Percentiles rank a stretch among this genome's conserved stretches.
phyloP scores from a whole-genome alignment of 2,888 invertebrate genomes.

The Phengaris alcon region DNA sequence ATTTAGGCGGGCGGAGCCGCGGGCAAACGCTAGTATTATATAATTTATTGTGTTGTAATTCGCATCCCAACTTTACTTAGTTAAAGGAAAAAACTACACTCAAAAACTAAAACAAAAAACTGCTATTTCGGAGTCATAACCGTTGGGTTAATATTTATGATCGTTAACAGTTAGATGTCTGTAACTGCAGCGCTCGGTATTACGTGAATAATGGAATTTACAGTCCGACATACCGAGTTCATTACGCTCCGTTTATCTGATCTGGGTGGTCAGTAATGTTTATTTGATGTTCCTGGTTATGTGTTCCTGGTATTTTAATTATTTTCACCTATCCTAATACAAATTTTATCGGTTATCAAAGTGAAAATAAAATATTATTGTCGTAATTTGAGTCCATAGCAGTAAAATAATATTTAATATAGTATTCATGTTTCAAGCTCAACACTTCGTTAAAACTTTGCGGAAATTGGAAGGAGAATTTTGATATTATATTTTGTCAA shows the following conservation, averaged over 20 bases:
- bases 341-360: no score
- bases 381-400: no score
- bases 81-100: not conserved
- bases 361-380: no score
- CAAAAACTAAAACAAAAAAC: not conserved
- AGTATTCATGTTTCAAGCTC: no score
- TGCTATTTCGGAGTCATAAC: not conserved
- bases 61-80: no score
- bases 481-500: no score
- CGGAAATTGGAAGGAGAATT: no score
- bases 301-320: conserved; percentile 32
- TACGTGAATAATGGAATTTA: conserved; percentile 30
- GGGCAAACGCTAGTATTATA: no score
- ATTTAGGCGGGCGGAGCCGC: no score
- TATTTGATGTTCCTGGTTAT: conserved; percentile 33
- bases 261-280: conserved; percentile 37
- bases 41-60: no score
- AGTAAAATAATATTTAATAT: no score
- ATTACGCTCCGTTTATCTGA: conserved; percentile 31
- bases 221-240: conserved; percentile 29
- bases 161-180: conserved; percentile 23
- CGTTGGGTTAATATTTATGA: conserved; percentile 23
- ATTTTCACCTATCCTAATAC: conserved; percentile 19
- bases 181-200: conserved; percentile 27
- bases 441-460: no score